Conservation (phyloP, 2,888 invertebrate species). For the Yponomeuta sedellus region DNA sequence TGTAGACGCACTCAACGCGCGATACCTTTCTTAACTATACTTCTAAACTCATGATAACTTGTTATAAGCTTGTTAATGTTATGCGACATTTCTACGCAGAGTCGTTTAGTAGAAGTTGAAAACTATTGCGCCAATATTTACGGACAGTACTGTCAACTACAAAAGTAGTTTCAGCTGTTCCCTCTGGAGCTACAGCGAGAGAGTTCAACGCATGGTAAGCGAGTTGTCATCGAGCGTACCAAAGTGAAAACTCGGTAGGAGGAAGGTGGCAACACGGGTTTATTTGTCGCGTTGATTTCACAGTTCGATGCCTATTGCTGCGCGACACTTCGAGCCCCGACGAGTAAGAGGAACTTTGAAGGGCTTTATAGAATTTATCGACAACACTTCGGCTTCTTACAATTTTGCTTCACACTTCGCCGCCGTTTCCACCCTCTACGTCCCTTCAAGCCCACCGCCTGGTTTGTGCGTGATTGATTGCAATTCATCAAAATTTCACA, state of each 20-base stretch:
- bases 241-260: background rate
- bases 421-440: background rate
- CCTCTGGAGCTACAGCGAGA: background rate
- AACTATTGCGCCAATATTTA: background rate
- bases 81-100: background rate
- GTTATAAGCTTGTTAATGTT: background rate
- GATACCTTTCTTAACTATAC: background rate
- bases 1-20: background rate
- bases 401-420: background rate
- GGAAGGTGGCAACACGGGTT: background rate
- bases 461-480: background rate
- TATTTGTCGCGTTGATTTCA: constrained; percentile 35
- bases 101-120: background rate
- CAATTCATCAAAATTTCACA: no score
- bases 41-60: background rate
- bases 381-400: constrained; percentile 33
- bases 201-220: background rate
- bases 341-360: constrained; percentile 42
- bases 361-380: constrained; percentile 46
- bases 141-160: background rate
- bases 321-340: constrained; percentile 16
- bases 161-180: background rate
- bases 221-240: background rate
- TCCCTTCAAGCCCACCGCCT: background rate
- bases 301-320: constrained; percentile 45